Base-by-base conservation (phyloP, 2,888 invertebrate species). In the Elegia similella region DNA sequence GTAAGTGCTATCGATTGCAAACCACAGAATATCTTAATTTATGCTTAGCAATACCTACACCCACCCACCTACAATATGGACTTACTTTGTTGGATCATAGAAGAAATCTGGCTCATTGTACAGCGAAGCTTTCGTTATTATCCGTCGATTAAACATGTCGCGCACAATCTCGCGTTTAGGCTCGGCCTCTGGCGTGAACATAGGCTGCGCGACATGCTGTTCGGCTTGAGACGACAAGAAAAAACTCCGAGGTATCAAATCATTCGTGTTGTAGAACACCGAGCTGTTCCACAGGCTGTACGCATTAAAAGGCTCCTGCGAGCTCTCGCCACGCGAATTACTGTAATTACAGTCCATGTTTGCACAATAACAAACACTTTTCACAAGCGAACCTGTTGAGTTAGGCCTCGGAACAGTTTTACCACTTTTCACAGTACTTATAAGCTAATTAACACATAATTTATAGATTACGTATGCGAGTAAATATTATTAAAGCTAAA, bases 231-330 rank as follows among this genome's bases (percentile, higher is more conserved):
- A 17, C 5, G 47, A 67, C 7, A 64, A 61, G 29, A 66, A 62
- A 50, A 61, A 65, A 52, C 69, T 67, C 58, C 66, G 64, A 1
- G 71, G 70, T 15, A 69, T 70, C 10, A 76, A 57, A 55, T 76
- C 74, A 47, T 74, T 75, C 38, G 70, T 76, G 56, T 76, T 72
- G 57, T 75, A 75, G 60, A 67, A 75, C 42, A 66, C 62, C 16
- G 76, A 75, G 53, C 70, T 73, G 10, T 70, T 69, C 72, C 77
- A 76, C 52, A 76, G 64, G 57, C 68, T 72, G 56, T 76, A 76
- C 6, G 70, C 64, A 56, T 71, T 64, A 50, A 68, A 71, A 53
- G 54, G 65, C 57, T 69, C 55, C 44, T 53, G 54, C 29, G 60
- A 61, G 16, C 59, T 65, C 52, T 71, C 68, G 13, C 66, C 64